phyloP scores from a whole-genome alignment of 92 coral and sea anemone species.

The Metridium senile region DNA sequence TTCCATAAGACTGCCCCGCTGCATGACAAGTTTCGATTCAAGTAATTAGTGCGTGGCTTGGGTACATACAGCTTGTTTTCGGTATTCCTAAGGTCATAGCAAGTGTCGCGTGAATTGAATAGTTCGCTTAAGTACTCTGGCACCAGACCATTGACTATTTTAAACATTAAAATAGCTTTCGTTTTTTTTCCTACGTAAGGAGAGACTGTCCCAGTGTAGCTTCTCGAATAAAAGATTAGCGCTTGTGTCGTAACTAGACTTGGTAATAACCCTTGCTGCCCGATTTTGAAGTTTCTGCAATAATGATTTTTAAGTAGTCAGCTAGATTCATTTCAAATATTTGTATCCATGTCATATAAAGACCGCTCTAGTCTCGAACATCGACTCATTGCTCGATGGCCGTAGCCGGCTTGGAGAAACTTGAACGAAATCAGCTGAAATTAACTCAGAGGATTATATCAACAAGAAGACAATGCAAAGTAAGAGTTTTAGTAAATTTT shows the following conservation, averaged over 20 bases:
- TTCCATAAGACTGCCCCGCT: constrained; percentile 36
- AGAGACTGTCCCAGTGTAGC: not conserved
- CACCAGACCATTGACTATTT: not conserved
- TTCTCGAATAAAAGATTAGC: not conserved
- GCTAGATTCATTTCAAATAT: no score
- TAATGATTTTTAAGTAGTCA: no score
- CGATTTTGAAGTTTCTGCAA: not conserved
- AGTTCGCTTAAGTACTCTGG: not conserved
- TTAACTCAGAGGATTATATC: no score
- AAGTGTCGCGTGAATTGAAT: not conserved
- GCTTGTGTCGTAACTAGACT: not conserved
- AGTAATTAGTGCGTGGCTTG: constrained; percentile 36
- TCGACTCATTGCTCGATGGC: no score
- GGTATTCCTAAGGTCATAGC: not conserved
- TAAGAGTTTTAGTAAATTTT: no score
- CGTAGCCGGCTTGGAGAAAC: no score
- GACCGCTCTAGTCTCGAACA: no score
- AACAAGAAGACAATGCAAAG: no score
- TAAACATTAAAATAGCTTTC: constrained; percentile 1
- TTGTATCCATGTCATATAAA: no score
- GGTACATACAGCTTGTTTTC: constrained; percentile 16
- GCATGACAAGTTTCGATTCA: constrained; percentile 39
- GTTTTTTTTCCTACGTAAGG: not conserved
- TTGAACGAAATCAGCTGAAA: no score
- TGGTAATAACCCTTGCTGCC: constrained; percentile 1